Conservation (phyloP, 2,113 vertebrate genomes). For the Melanotaenia duboulayi region DNA sequence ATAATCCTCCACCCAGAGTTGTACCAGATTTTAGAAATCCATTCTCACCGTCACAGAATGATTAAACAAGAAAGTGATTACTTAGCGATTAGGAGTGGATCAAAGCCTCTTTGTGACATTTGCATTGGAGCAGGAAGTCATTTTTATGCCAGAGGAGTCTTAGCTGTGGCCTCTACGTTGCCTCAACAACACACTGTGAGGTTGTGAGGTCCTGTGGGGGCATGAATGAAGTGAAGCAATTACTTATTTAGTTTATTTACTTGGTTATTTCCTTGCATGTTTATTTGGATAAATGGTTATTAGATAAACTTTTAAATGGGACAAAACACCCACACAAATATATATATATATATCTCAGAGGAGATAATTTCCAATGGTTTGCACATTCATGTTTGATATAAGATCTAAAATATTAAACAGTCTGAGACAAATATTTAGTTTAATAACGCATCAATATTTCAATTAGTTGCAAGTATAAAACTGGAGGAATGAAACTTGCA, state of each 20-base stretch:
- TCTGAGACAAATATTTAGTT: background rate
- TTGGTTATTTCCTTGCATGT: slow-evolving; percentile 26
- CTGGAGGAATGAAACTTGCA: too few species aligned
- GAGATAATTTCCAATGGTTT: background rate
- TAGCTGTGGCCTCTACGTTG: slow-evolving; percentile 27
- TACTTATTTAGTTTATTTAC: slow-evolving; percentile 40
- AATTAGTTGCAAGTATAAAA: background rate
- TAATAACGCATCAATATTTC: background rate
- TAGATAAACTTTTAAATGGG: slow-evolving; percentile 7
- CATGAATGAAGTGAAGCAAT: slow-evolving; percentile 28
- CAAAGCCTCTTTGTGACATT: slow-evolving; percentile 74
- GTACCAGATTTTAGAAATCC: slow-evolving; percentile 69
- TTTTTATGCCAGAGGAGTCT: slow-evolving; percentile 56
- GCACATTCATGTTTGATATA: background rate
- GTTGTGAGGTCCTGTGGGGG: slow-evolving; percentile 13
- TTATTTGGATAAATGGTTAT: slow-evolving; percentile 20
- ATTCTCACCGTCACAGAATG: slow-evolving; percentile 66
- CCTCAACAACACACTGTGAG: slow-evolving; percentile 4
- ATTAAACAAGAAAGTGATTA: slow-evolving; percentile 76
- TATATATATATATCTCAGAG: slow-evolving; percentile 1
- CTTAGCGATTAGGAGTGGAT: slow-evolving; percentile 74
- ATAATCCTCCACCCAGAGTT: slow-evolving; percentile 53
- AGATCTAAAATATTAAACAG: background rate
- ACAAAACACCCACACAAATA: background rate
- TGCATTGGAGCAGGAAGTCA: slow-evolving; percentile 61